phyloP scores from a whole-genome alignment of 2,888 invertebrate genomes.

The Carabus problematicus region DNA sequence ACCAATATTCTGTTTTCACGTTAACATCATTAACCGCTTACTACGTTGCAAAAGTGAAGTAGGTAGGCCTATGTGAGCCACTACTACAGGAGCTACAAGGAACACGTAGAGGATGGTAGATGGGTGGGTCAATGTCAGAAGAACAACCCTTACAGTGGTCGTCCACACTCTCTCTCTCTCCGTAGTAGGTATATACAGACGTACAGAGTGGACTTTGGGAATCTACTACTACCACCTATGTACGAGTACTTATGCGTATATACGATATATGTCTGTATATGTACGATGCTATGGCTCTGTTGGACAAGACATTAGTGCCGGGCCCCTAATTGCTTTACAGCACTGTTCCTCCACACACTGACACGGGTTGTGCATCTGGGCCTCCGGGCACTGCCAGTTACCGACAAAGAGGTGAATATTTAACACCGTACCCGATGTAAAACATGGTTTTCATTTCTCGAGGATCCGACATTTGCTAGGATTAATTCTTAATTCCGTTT shows the following conservation, averaged over 20 bases:
- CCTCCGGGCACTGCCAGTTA: not conserved
- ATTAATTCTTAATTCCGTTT: constrained; percentile 43
- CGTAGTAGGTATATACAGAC: too few relatives aligned
- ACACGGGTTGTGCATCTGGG: constrained; percentile 42
- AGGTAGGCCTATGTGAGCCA: constrained; percentile 20
- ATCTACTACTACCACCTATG: too few relatives aligned
- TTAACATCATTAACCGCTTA: constrained; percentile 44
- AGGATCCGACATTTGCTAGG: constrained; percentile 41
- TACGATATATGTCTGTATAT: too few relatives aligned
- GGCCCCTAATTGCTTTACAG: constrained; percentile 44
- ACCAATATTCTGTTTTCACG: constrained; percentile 42
- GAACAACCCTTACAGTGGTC: not conserved
- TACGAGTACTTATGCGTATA: too few relatives aligned
- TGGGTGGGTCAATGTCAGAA: not conserved
- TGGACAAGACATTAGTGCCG: constrained; percentile 43
- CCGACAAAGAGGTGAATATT: constrained; percentile 37
- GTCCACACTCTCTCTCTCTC: not conserved
- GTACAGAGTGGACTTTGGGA: too few relatives aligned
- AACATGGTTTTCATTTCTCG: constrained; percentile 43
- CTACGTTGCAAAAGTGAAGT: constrained; percentile 34
- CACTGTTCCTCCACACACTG: constrained; percentile 33
- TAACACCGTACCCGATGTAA: constrained; percentile 36
- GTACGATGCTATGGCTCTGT: not conserved
- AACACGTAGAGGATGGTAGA: not conserved
- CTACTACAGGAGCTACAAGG: too few relatives aligned